Evolutionary conservation across 30 jellyfish, hydroid and myxozoan species (phyloP).

Genomic region (Mastigias papua): DNA sequence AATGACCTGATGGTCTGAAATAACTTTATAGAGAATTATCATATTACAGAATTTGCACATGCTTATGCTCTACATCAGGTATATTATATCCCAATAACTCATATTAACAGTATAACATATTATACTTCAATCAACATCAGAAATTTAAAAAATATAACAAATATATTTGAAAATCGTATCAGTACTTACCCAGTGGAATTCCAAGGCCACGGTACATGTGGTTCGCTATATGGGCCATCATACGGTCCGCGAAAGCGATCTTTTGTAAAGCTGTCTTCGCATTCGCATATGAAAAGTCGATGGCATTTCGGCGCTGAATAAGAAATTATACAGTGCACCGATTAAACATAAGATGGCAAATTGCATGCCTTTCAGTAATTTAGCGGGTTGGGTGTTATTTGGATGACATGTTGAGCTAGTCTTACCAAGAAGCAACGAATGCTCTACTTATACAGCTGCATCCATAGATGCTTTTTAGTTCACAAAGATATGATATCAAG

Average conservation of each 20-base stretch:
- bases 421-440: too few species aligned
- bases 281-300: constrained; percentile 73
- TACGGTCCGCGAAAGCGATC: constrained; percentile 70
- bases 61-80: too few species aligned
- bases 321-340: not conserved
- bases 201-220: constrained; percentile 98
- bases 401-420: too few species aligned
- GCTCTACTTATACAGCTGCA: too few species aligned
- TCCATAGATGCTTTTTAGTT: not conserved
- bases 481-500: not conserved
- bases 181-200: constrained; percentile 73
- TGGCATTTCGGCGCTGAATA: constrained; percentile 72
- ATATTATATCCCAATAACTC: too few species aligned
- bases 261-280: constrained; percentile 56
- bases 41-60: too few species aligned
- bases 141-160: too few species aligned
- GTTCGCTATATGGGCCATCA: constrained; percentile 95
- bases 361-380: not conserved
- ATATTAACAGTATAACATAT: too few species aligned
- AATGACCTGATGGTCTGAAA: too few species aligned
- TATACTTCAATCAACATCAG: too few species aligned
- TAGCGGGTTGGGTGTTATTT: too few species aligned
- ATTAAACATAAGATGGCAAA: not conserved
- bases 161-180: not conserved
- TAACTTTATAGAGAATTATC: too few species aligned